Evolutionary conservation across 2,113 vertebrate species (phyloP).

Genomic region (Pelecanoides urinatrix): DNA sequence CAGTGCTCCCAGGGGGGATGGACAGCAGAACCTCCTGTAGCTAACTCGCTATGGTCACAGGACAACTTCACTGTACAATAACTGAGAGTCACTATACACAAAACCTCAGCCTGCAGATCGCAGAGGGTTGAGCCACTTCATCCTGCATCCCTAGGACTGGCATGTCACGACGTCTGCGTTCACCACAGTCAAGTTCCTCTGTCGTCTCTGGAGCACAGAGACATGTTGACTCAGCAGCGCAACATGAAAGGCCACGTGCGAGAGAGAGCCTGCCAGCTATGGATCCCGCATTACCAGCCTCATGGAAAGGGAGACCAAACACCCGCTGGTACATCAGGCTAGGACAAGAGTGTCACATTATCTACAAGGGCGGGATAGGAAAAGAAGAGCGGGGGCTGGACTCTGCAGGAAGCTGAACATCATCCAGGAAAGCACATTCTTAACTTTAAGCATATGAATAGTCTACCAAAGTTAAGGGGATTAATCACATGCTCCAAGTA

Average conservation of each 20-base stretch:
- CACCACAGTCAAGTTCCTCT: background rate
- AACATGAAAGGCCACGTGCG: rapidly evolving
- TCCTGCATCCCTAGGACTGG: background rate
- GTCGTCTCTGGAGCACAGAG: background rate
- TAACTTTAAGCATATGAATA: background rate
- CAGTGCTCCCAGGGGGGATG: background rate
- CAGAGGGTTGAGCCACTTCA: background rate
- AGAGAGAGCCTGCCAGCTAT: background rate
- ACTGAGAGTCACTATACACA: background rate
- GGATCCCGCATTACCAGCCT: background rate
- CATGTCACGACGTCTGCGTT: rapidly evolving
- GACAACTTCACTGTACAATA: background rate
- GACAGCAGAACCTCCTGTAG: background rate
- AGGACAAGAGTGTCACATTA: background rate
- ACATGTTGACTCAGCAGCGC: background rate
- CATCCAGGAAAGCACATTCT: background rate
- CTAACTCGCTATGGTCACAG: background rate
- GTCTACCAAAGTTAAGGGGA: background rate
- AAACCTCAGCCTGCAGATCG: background rate
- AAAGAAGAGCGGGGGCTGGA: background rate
- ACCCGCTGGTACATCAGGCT: background rate
- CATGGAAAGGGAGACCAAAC: background rate
- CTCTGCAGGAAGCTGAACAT: background rate
- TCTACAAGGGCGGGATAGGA: background rate
- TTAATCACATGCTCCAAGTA: background rate